Evolutionary conservation across 2,113 vertebrate species (phyloP), one percentile per base, ranked within the genome.

Genomic region (Siniperca chuatsi): DNA sequence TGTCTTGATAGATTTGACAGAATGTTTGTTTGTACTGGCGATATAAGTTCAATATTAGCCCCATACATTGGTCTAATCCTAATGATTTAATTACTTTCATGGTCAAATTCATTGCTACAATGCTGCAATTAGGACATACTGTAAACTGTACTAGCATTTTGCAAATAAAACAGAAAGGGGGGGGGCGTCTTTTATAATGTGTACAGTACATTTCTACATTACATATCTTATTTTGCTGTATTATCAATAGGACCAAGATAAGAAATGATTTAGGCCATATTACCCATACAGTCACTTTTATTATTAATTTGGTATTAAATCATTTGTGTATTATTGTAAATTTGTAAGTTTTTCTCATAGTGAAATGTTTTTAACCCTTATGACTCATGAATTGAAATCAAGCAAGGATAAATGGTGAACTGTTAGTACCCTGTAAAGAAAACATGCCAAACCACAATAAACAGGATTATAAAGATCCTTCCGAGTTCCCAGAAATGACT

Each of bases 401-500:
- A 37, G 35, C 9, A 0, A 13, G 48, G 21, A 48, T 29, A 13
- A 40, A 33, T 23, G 62, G 60, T 84, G 70, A 82, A 70, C 79
- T 66, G 18, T 75, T 58, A 29, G 12, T 50, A 13, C 79, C 29
- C 65, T 16, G 61, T 8, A 50, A 35, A 78, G 57, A 78, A 23
- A 60, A 15, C 37, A 21, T 5, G 48, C 81, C 72, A 83, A 67
- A 52, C 72, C 83, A 70, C 83, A 62, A 71, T 23, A 78, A 65
- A 60, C 50, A 70, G 4, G 9, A 58, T 66, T 52, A 87, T 79
- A 20, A 75, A 75, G 75, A 83, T 83, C 85, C 76, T 79, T 79
- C 75, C 46, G 20, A 52, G 33, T 82, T 85, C 79, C 87, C 76
- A 79, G 79, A 88, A 88, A 57, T 42, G 58, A 77, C 60, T 67